Evolutionary conservation across 2,888 invertebrate genomes (phyloP), one percentile per base, ranked within the genome.

Genomic region (Scaptomyza polygonia): DNA sequence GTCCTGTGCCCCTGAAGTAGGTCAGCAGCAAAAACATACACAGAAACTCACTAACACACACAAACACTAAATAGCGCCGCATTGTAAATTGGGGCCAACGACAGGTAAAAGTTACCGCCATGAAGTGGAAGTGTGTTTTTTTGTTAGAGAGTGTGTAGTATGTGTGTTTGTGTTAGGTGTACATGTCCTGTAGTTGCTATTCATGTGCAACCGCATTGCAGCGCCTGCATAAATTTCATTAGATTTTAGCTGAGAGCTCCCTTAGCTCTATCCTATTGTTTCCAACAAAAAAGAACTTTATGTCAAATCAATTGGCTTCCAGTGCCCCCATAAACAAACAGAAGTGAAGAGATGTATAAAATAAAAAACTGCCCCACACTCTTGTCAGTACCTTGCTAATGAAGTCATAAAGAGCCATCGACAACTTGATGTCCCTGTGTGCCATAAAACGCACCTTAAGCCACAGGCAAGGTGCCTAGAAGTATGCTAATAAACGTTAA

Each of bases 171-270:
- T 68, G 39, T n/a, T 11, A 54, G 61, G 54, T 67, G 58, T 62
- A 63, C 54, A 63, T 67, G 73, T 67, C 67, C 47, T 72, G 68
- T 71, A 67, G 71, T 66, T 68, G 61, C 70, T 69, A 67, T 86
- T 81, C 73, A 79, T 71, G 73, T 77, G 73, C 83, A 77, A 62
- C 82, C 81, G 86, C 82, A 82, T 65, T 82, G 82, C 82, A 84
- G 86, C 86, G 78, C 75, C 78, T 86, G 82, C 84, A 82, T 82
- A 86, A 82, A 82, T 82, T 86, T 82, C 86, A 82, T 82, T 82
- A 82, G 81, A 86, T 80, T 82, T 86, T 80, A 77, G 83, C 86
- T 67, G 36, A 52, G 58, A 69, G 82, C 75, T 57, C 16, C 42
- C 43, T 56, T 55, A n/a, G 45, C 48, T 52, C 59, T 32, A 21